Evolutionary conservation across 2,113 vertebrate species (phyloP).

Genomic region (Microcebus tavaratra): DNA sequence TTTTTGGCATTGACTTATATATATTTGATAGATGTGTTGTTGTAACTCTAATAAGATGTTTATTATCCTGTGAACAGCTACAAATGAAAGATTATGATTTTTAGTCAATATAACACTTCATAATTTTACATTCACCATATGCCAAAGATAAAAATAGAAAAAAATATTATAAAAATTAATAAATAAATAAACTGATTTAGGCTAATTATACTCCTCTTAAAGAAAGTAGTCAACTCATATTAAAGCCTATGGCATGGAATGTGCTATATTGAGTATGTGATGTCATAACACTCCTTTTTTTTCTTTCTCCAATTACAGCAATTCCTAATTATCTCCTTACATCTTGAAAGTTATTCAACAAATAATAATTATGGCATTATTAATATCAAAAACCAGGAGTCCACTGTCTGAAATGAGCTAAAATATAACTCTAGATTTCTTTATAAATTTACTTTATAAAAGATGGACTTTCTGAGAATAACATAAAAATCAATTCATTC

Average conservation of each 20-base stretch:
- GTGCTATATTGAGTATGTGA: accelerated
- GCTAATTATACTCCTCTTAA: background rate
- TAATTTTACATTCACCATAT: background rate
- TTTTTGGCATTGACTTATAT: background rate
- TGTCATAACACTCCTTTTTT: background rate
- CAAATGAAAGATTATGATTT: background rate
- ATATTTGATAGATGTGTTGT: background rate
- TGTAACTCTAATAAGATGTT: background rate
- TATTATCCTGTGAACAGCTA: background rate
- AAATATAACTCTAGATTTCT: background rate
- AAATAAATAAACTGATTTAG: background rate
- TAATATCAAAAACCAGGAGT: background rate
- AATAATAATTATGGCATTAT: background rate
- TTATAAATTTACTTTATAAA: background rate
- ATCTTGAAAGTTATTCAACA: background rate
- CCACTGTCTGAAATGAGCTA: background rate
- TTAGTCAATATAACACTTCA: background rate
- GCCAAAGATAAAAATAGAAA: background rate
- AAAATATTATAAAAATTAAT: background rate
- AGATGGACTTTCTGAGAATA: background rate
- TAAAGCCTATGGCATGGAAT: background rate
- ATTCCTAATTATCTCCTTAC: background rate
- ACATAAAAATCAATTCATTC: background rate
- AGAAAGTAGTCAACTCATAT: background rate
- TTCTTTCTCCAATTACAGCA: background rate